Base-by-base conservation (phyloP, 2,888 invertebrate genomes). In the Lepidocyrtoides sp. region DNA sequence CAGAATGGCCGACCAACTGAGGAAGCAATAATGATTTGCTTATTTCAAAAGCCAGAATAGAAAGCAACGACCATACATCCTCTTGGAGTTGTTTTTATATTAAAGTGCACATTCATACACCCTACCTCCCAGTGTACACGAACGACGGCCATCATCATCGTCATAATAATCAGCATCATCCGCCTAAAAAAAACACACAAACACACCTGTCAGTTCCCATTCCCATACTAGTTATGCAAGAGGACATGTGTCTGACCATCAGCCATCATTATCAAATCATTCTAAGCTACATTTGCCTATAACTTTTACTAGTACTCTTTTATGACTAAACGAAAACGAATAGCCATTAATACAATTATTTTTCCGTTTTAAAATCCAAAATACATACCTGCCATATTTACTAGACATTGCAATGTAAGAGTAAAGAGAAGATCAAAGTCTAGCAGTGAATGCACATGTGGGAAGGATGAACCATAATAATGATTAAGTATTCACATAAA, bases 201-300 rank as follows among this genome's bases (percentile, higher is more conserved):
- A 54, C 57, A 79, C 87, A 87, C 87, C 87, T 87, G 87, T 66
- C 87, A 79, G 63, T 79, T 87, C 87, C 51, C 87, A 87, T 79
- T n/a, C n/a, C n/a, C n/a, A n/a, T n/a, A 51, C 51, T 77, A 29
- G 79, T 87, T 87, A 87, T 87, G 77, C 79, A 87, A 79, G 85
- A 60, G 75, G 79, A 66, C 87, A 60, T 60, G 66, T 72, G 84
- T 51, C 26, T 51, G 87, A 79, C 87, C 63, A 87, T 63, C 77
- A 54, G 41, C 51, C 36, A 85, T 85, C 57, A 60, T 75, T 75
- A 75, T 75, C 44, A 36, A 44, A 17, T 44, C 41, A 44, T 10
- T 44, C 12, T 23, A n/a, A 3, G 36, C 36, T 1, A 17, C n/a
- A n/a, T 17, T 54, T 3, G 60, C 57, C 12, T 20, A 57, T 60